phyloP scores from a whole-genome alignment of 1,140 invertebrate species.

The Caenorhabditis elegans region WBcel235 BX284606.5:5548501-5549000 shows the following conservation, averaged over 20 bases:
- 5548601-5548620: neutral
- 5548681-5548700: neutral
- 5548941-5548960: too few relatives aligned
- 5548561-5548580: neutral
- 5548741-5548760: neutral
- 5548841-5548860: neutral
- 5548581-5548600: neutral
- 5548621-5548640: neutral
- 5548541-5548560: constrained; percentile 6
- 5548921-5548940: too few relatives aligned
- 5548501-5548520: neutral
- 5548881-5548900: neutral
- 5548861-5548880: neutral
- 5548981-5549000: neutral
- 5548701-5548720: neutral
- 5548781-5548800: neutral
- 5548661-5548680: neutral
- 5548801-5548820: neutral
- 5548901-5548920: neutral
- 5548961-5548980: too few relatives aligned
- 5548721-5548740: neutral
- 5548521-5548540: neutral
- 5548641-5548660: neutral
- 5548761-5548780: neutral
- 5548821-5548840: constrained; percentile 3